phyloP scores from a whole-genome alignment of 2,113 vertebrate genomes.

The Stegastes partitus region DNA sequence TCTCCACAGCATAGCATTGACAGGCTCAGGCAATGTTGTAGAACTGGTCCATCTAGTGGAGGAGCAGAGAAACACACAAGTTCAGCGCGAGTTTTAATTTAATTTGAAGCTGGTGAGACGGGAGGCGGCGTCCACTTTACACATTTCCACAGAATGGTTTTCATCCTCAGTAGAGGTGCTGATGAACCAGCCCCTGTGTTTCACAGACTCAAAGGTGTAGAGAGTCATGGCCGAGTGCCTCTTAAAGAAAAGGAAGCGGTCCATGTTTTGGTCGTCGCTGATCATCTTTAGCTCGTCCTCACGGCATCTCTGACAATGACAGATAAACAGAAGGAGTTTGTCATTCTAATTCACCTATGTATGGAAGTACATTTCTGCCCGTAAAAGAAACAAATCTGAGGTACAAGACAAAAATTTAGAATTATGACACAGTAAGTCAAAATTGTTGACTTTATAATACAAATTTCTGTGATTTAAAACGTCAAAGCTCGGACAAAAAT shows the following conservation, averaged over 20 bases:
- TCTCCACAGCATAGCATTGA: not conserved
- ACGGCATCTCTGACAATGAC: conserved; percentile 42
- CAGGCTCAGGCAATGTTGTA: not conserved
- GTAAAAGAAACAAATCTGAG: no score
- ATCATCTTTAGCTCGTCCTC: conserved; percentile 2
- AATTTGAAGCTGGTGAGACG: conserved; percentile 36
- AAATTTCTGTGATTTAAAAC: no score
- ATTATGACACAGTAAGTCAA: no score
- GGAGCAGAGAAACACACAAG: not conserved
- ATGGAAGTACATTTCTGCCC: no score
- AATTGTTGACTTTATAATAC: no score
- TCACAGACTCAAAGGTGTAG: conserved; percentile 74
- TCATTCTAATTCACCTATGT: no score
- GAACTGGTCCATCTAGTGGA: conserved; percentile 19
- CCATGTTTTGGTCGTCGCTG: not conserved
- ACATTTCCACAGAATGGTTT: conserved; percentile 59
- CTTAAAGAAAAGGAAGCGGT: conserved; percentile 76
- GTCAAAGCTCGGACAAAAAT: no score
- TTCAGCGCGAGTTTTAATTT: not conserved
- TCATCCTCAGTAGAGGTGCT: conserved; percentile 40
- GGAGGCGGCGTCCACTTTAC: rapidly evolving
- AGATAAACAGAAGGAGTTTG: no score
- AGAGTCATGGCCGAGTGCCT: rapidly evolving
- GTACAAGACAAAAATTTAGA: no score
- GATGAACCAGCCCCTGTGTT: conserved; percentile 75